Evolutionary conservation across 1,140 invertebrate species (phyloP), one percentile per base, ranked within the genome.

Genomic region (Hermetia illucens): DNA sequence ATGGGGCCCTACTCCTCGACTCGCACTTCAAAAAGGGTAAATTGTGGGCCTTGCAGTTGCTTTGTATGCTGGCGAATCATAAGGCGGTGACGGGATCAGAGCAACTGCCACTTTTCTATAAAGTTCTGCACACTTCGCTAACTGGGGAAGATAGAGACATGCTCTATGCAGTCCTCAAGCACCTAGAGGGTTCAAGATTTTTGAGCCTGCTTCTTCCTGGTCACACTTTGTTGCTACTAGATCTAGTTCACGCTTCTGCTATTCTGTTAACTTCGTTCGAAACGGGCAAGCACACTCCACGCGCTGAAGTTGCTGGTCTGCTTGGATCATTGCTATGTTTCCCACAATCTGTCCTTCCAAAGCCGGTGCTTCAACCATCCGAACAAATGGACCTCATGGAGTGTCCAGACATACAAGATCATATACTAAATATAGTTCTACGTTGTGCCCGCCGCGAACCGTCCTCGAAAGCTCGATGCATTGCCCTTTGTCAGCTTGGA

Each of bases 161-260:
- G 12, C 63, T 75, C 27, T 72, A 74, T 53, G 64, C 60, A 1
- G 57, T 71, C 27, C 49, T 77, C 10, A 72, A 74, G 39, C 68
- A 75, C 48, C 46, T 75, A 38, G 74, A 82, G 45, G 84, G 88
- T 3, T 77, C 88, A 4, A 71, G 81, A 39, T 82, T 93, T 54
- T 77, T 97, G 40, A 90, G 87, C 25, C 61, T 90, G 8, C 79
- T 88, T 45, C 63, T 96, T 10, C 85, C 88, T 20, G 92, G 91
- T 5, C 85, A 83, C 45, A 83, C 89, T 5, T 64, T 95, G 34
- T 65, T 97, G 2, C 63, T 91, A 8, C 62, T 91, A 17, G 90
- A 97, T 64, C 83, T 95, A 47, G 80, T 96, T 27, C 79, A 88
- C 55, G 90, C 90, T 9, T 82, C 85, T 44, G 85, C 88, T 46